phyloP scores from a whole-genome alignment of 2,113 vertebrate genomes.

The Microtus ochrogaster region DNA sequence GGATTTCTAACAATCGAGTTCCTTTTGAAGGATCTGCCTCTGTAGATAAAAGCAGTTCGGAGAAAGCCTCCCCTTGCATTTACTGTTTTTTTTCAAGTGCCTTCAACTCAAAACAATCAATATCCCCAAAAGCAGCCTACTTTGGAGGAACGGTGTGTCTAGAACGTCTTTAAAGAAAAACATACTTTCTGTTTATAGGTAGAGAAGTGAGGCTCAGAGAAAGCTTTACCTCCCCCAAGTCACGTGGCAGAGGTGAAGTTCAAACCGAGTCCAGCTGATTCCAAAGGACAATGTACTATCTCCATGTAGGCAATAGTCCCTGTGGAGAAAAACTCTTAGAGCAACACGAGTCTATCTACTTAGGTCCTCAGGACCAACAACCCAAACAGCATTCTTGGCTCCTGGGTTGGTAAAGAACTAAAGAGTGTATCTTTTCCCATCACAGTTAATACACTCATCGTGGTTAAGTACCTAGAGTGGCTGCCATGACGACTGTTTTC shows the following conservation, averaged over 20 bases:
- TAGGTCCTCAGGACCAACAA: accelerated
- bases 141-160: not conserved
- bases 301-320: accelerated
- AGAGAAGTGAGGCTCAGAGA: not conserved
- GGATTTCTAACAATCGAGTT: constrained; percentile 44
- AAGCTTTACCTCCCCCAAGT: constrained; percentile 2
- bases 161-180: not conserved
- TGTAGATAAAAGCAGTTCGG: not conserved
- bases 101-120: constrained; percentile 45
- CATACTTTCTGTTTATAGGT: constrained; percentile 23
- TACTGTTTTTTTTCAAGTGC: not conserved
- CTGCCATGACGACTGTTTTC: not conserved
- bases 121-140: not conserved
- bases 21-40: constrained; percentile 17
- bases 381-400: not conserved
- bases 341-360: not conserved
- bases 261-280: not conserved
- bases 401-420: not conserved
- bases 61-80: not conserved
- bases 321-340: not conserved
- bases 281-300: accelerated
- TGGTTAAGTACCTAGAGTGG: not conserved
- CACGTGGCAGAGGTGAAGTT: not conserved
- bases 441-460: accelerated
- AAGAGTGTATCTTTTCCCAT: not conserved